phyloP scores from a whole-genome alignment of 2,888 invertebrate species.

The Drosophila mayaguana region DNA sequence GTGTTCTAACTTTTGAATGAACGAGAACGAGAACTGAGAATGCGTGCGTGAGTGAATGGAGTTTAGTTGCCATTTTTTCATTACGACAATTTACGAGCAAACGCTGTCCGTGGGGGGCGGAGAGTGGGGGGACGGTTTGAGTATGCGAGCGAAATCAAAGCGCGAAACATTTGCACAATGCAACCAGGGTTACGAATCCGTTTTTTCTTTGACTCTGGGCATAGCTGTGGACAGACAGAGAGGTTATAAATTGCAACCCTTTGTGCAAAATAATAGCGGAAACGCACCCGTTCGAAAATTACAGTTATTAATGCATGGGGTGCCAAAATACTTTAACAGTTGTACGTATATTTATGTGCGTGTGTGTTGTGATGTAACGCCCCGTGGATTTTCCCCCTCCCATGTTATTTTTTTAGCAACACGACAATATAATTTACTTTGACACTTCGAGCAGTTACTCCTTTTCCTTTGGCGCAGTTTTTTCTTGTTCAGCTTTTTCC shows the following conservation, averaged over 20 bases:
- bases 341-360: constrained; percentile 14
- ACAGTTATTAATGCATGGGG: constrained; percentile 78
- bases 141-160: constrained; percentile 49
- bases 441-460: constrained; percentile 46
- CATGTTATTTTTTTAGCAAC: constrained; percentile 38
- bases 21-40: constrained; percentile 12
- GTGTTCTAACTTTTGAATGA: constrained; percentile 53
- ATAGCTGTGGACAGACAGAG: constrained; percentile 37
- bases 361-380: constrained; percentile 27
- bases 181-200: constrained; percentile 23
- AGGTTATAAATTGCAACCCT: constrained; percentile 79
- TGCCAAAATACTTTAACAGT: constrained; percentile 63
- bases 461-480: constrained; percentile 52
- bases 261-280: constrained; percentile 59
- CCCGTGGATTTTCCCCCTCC: constrained; percentile 37
- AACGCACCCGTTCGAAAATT: constrained; percentile 66
- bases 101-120: constrained; percentile 13
- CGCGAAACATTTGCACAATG: constrained; percentile 61
- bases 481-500: constrained; percentile 42
- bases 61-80: constrained; percentile 54
- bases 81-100: constrained; percentile 47
- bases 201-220: constrained; percentile 4
- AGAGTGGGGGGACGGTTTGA: constrained; percentile 36
- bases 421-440: constrained; percentile 70
- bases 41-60: constrained; percentile 28